Base-by-base conservation (phyloP, 2,113 vertebrate genomes). In the Paradisaea rubra region DNA sequence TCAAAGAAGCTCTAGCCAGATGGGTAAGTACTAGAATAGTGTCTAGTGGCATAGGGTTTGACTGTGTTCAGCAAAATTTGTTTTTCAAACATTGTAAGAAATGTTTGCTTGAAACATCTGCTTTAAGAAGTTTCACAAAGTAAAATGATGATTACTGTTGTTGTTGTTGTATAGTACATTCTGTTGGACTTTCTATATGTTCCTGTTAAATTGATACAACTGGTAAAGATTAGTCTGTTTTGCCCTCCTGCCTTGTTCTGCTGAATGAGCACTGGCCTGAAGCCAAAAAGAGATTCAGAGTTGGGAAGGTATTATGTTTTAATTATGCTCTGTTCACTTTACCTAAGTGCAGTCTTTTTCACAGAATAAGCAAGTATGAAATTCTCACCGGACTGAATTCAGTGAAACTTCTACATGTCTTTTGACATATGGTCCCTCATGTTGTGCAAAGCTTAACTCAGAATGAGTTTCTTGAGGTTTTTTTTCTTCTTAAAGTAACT, bases 1-100 rank as follows among this genome's bases (percentile, higher is more conserved):
- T 99, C 90, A 99, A 98, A 97, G 99, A 99, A 95, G 99, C 99
- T 22, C 92, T 99, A 88, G 97, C 96, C 71, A 99, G 97, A 98
- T 99, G 98, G 99, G 99, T 99, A 94, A 98, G 99, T 98, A 81
- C n/a, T 13, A 72, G 50, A 65, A 18, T 31, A 82, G 24, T 81
- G 78, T 65, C 22, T n/a, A 39, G 19, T 13, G 4, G 44, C 15
- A 6, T 66, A n/a, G 30, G 15, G 23, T 82, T 94, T 88, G 50
- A 59, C 66, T 85, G 8, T 31, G 22, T 80, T 93, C 64, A 72
- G 57, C 18, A 91, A n/a, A 39, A 76, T 47, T 56, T 37, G 9
- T 20, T 87, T 91, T 70, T 69, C 37, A 47, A n/a, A 68, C 25
- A 39, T 31, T 64, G 27, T 73, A 74, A 42, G 53, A 78, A 84